Base-by-base conservation (phyloP, 2,113 vertebrate species). In the Archilochus colubris region DNA sequence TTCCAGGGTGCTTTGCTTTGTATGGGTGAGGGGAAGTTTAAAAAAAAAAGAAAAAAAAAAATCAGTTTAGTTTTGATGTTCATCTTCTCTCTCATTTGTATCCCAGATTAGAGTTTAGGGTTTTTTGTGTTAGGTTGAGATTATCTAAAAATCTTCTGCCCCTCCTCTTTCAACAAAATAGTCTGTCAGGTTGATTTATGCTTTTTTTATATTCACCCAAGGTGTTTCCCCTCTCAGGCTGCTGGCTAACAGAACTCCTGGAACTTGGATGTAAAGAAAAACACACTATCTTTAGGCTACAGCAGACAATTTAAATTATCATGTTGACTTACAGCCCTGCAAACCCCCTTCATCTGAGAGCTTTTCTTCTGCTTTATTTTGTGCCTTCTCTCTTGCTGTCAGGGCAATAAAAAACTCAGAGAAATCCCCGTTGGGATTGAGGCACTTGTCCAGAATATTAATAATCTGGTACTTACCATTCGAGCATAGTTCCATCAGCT, bases 331-430 rank as follows among this genome's bases (percentile, higher is more conserved):
- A 72, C 17, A 85, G 58, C 86, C 33, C 48, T 78, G 61, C 76
- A 77, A 57, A 28, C 50, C 28, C 50, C 20, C 54, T 62, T 73
- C 25, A 24, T 82, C 31, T 69, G 70, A 95, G 86, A 68, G 54
- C 58, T 95, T 90, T 83, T 63, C 46, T 63, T 48, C 51, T 46
- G 30, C 64, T 48, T 77, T 74, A 18, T 64, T 80, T 54, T 59
- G 22, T 68, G 36, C 64, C 6, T 83, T 96, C 89, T 76, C 87
- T 91, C 66, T 25, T 67, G 80, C 93, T 95, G 89, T 86, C 91
- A 88, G 66, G 81, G 80, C 80, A 93, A 76, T 95, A 92, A 82
- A 83, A 88, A 95, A 64, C 50, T 2, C 23, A 6, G 54, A 76
- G 79, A 94, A 94, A 93, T 95, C 70, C 91, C 50, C 61, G 59